Evolutionary conservation across 1,140 invertebrate species (phyloP).

Genomic region (Oreohelix idahoensis): DNA sequence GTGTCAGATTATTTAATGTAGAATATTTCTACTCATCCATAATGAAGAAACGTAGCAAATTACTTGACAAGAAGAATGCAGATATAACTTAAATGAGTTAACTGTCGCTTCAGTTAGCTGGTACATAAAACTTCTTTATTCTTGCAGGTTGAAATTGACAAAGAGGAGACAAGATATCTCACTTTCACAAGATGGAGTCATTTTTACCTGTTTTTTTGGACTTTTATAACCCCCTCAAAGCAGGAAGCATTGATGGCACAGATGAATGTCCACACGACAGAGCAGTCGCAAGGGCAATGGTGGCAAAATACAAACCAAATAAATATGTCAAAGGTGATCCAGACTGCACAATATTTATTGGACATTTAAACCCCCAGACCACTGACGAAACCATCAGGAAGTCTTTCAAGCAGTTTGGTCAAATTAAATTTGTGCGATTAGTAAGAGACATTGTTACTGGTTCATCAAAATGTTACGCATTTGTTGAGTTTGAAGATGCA

Average conservation of each 20-base stretch:
- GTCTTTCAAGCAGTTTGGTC: slow-evolving; percentile 69
- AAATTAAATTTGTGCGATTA: slow-evolving; percentile 80
- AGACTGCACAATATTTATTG: slow-evolving; percentile 84
- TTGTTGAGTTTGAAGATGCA: slow-evolving; percentile 84
- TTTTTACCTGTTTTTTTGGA: slow-evolving; percentile 45
- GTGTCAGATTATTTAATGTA: no score
- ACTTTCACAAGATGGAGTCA: slow-evolving; percentile 28
- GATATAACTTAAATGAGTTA: no score
- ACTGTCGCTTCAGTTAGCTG: no score
- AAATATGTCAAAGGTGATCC: slow-evolving; percentile 77
- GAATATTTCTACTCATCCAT: no score
- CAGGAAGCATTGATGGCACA: slow-evolving; percentile 88
- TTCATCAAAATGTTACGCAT: slow-evolving; percentile 86
- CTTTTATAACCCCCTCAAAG: slow-evolving; percentile 75
- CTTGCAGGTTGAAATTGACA: not conserved
- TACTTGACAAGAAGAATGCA: no score
- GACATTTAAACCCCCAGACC: slow-evolving; percentile 83
- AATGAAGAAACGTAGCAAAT: no score
- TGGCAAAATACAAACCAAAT: slow-evolving; percentile 80
- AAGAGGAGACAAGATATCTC: no score
- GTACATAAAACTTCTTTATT: not conserved
- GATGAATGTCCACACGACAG: slow-evolving; percentile 87
- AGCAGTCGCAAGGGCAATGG: slow-evolving; percentile 82
- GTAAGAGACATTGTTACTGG: slow-evolving; percentile 88
- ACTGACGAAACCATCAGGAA: slow-evolving; percentile 75